Percentiles rank a stretch among this genome's conserved stretches.
Conservation (phyloP, 1,140 invertebrate genomes). For the Cydia amplana region DNA sequence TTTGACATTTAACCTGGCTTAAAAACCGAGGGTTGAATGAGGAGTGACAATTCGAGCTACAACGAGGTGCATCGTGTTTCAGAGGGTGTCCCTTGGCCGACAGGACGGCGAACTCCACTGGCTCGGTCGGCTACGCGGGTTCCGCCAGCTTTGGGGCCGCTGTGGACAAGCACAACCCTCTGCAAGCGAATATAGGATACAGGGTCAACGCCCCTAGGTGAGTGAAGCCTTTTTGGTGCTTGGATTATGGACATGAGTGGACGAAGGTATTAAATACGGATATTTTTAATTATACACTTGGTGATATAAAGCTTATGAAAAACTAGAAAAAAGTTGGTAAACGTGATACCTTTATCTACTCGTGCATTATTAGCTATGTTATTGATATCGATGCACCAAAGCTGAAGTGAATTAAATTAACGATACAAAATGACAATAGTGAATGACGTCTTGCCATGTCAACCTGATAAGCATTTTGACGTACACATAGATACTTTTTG, state of each 20-base stretch:
- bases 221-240: slow-evolving; percentile 43
- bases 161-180: slow-evolving; percentile 70
- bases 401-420: background rate
- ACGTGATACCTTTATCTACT: background rate
- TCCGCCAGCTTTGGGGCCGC: slow-evolving; percentile 64
- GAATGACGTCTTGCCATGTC: no score
- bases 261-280: background rate
- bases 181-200: slow-evolving; percentile 73
- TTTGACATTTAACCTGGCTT: slow-evolving; percentile 1
- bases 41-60: slow-evolving; percentile 42
- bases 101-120: slow-evolving; percentile 76
- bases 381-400: background rate
- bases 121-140: slow-evolving; percentile 69
- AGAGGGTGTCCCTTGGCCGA: slow-evolving; percentile 64
- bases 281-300: background rate
- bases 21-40: slow-evolving; percentile 2
- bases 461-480: background rate
- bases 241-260: background rate
- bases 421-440: background rate
- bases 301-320: background rate
- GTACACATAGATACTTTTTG: background rate
- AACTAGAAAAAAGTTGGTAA: background rate
- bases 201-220: slow-evolving; percentile 72
- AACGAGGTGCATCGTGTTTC: slow-evolving; percentile 68
- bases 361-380: background rate